A percentile compares a stretch with the other conserved stretches of the same genome.
phyloP scores from a whole-genome alignment of 2,113 vertebrate species.

The Melanerpes aurifrons region DNA sequence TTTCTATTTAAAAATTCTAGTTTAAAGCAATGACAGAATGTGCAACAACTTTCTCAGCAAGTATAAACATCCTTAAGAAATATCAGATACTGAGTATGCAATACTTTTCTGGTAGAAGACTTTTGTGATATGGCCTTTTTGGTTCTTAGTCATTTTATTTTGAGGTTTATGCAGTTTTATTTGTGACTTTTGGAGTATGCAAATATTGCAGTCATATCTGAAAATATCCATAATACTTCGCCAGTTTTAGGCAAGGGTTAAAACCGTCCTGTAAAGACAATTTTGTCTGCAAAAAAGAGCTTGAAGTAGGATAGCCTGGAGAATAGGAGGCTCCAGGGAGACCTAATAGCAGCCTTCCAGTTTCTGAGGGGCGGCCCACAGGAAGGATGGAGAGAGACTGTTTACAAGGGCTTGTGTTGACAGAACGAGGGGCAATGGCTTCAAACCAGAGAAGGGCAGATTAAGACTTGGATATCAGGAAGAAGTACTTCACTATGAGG shows the following conservation, averaged over 20 bases:
- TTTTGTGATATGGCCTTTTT: neutral
- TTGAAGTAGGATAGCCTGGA: neutral
- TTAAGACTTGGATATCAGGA: no score
- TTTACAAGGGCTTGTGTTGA: no score
- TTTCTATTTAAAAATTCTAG: slow-evolving; percentile 10
- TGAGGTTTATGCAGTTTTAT: neutral
- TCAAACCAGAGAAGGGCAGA: no score
- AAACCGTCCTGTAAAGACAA: neutral
- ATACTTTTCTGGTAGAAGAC: neutral
- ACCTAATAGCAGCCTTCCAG: no score
- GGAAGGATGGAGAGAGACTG: no score
- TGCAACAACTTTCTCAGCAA: neutral
- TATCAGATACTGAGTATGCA: neutral
- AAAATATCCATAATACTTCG: neutral
- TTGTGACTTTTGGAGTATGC: neutral
- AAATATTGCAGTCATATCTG: neutral
- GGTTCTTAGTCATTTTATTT: neutral
- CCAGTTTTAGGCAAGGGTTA: neutral
- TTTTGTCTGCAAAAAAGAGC: neutral
- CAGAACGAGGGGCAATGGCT: no score
- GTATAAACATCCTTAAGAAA: neutral
- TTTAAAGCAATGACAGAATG: neutral
- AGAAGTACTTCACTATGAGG: no score
- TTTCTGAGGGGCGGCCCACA: no score
- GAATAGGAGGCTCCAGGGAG: no score